phyloP scores from a whole-genome alignment of 2,797 vertebrate species.

The Petrocephalus schoutedeni region DNA sequence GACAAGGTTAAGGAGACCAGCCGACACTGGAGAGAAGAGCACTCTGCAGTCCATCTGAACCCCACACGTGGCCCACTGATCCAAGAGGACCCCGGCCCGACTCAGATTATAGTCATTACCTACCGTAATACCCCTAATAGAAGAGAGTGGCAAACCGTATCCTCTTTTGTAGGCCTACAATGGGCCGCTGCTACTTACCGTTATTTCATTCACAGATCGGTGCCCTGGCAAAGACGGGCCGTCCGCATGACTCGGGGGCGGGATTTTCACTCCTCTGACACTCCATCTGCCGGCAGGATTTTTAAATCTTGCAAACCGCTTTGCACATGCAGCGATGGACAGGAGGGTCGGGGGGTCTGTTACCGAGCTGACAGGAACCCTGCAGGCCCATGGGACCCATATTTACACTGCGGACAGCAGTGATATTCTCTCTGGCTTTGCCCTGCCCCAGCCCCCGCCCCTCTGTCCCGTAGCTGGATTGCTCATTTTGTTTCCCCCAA shows the following conservation, averaged over 20 bases:
- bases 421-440: neutral
- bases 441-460: neutral
- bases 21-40: neutral
- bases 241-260: neutral
- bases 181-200: neutral
- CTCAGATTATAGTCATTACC: neutral
- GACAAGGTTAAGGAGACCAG: no score
- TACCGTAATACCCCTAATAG: neutral
- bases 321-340: neutral
- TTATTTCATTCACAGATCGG: neutral
- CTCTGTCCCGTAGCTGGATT: neutral
- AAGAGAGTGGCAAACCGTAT: neutral
- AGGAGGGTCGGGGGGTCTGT: neutral
- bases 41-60: neutral
- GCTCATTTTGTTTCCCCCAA: no score
- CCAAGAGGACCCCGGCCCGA: neutral
- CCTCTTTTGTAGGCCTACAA: neutral
- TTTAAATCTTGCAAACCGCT: neutral
- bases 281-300: neutral
- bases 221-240: neutral
- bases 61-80: neutral
- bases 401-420: neutral
- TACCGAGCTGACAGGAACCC: neutral
- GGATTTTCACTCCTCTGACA: neutral
- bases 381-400: neutral